These are phyloP conservation scores for Gymnodraco acuticeps DNA, from an alignment of 2,797 vertebrate genomes.

Conservation along the genomic window DNA sequence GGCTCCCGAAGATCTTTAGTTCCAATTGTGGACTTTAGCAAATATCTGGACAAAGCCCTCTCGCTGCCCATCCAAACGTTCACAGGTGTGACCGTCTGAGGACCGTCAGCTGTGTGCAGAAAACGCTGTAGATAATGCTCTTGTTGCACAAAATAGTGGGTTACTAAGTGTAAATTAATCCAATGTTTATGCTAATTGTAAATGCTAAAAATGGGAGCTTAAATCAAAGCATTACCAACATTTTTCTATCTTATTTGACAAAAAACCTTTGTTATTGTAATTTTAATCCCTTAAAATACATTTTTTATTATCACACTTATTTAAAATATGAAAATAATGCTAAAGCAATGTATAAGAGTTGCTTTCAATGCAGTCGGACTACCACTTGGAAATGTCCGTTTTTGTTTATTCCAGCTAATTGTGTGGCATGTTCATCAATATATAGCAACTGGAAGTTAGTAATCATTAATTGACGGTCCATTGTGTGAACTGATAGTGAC, in stretches of 20 bases:
- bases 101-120: neutral
- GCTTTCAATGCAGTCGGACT: neutral
- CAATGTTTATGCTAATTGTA: neutral
- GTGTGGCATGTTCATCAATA: neutral
- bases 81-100: slow-evolving; percentile 78
- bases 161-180: neutral
- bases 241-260: neutral
- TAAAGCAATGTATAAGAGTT: neutral
- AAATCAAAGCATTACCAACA: neutral
- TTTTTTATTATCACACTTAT: neutral
- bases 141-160: neutral
- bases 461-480: neutral
- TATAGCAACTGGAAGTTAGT: neutral
- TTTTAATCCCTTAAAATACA: neutral
- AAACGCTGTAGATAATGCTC: neutral
- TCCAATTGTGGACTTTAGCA: slow-evolving; percentile 51
- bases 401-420: neutral
- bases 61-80: slow-evolving; percentile 92
- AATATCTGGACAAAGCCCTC: slow-evolving; percentile 83
- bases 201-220: neutral
- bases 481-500: neutral
- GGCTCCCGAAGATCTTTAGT: slow-evolving; percentile 49
- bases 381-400: neutral
- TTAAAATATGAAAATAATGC: neutral
- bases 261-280: neutral